Conservation (phyloP, 2,797 vertebrate species). For the Tapera naevia region DNA sequence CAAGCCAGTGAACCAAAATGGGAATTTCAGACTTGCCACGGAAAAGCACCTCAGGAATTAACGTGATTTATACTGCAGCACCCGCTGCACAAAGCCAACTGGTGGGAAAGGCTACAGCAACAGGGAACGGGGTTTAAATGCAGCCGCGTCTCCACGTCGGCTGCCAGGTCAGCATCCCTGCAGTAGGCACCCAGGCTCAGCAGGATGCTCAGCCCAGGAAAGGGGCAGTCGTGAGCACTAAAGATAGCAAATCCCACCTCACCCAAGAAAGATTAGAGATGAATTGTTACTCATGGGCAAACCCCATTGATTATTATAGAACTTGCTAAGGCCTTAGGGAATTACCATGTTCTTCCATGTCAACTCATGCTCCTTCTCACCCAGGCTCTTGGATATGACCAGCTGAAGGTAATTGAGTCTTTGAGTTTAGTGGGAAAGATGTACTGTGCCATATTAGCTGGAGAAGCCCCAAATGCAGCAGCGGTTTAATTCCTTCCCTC, state of each 20-base stretch:
- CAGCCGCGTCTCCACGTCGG: fast-evolving
- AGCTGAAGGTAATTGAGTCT: not conserved
- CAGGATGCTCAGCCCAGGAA: not conserved
- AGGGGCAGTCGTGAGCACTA: not conserved
- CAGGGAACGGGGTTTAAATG: not conserved
- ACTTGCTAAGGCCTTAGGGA: slow-evolving; percentile 2
- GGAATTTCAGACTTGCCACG: slow-evolving; percentile 56
- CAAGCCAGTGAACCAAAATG: slow-evolving; percentile 60
- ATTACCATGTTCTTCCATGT: not conserved
- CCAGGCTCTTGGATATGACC: not conserved
- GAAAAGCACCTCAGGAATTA: slow-evolving; percentile 63
- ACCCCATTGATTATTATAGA: not conserved
- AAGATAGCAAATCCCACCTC: slow-evolving; percentile 47
- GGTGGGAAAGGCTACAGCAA: not conserved
- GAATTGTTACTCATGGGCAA: slow-evolving; percentile 42
- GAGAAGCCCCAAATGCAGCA: not conserved
- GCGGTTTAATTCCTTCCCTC: not conserved
- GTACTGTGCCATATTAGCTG: not conserved
- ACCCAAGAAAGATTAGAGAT: slow-evolving; percentile 1
- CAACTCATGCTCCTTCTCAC: not conserved
- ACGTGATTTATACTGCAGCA: slow-evolving; percentile 60
- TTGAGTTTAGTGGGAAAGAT: not conserved
- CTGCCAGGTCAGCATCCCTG: slow-evolving; percentile 33
- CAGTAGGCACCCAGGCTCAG: not conserved
- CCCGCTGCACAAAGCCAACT: slow-evolving; percentile 21